These are phyloP conservation scores for Tryphoninae sp. DNA, from an alignment of 2,888 invertebrate species.

Conservation along the genomic window DNA sequence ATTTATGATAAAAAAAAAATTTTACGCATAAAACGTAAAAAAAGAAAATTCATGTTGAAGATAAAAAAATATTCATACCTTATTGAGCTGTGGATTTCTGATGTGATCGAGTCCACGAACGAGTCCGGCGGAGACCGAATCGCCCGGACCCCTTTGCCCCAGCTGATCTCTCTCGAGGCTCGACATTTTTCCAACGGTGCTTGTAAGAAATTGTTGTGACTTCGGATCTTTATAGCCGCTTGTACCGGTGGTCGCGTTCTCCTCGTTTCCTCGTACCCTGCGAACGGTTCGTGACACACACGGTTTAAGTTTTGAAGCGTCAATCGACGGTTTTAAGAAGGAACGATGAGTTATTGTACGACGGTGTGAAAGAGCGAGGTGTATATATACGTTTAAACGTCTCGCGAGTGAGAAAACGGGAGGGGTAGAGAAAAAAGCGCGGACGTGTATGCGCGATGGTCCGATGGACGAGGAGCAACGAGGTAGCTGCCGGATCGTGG, in stretches of 20 bases:
- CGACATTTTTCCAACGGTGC: slow-evolving; percentile 64
- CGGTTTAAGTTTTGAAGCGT: slow-evolving; percentile 22
- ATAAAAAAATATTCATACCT: slow-evolving; percentile 82
- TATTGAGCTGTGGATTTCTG: slow-evolving; percentile 87
- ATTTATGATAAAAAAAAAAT: too few relatives aligned
- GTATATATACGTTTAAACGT: slow-evolving; percentile 17
- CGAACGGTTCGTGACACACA: slow-evolving; percentile 23
- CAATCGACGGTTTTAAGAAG: slow-evolving; percentile 19
- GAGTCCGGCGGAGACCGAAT: slow-evolving; percentile 82
- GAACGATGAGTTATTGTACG: slow-evolving; percentile 21
- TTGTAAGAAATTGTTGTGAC: slow-evolving; percentile 17
- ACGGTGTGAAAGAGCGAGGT: background rate
- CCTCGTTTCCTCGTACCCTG: slow-evolving; percentile 59
- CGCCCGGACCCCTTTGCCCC: slow-evolving; percentile 84
- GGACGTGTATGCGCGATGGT: slow-evolving; percentile 48
- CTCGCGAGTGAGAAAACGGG: slow-evolving; percentile 1
- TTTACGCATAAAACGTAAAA: background rate
- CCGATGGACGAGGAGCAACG: background rate
- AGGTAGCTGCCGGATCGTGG: slow-evolving; percentile 41
- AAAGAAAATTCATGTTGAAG: background rate
- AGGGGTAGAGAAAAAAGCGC: slow-evolving; percentile 52
- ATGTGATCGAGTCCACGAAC: slow-evolving; percentile 87
- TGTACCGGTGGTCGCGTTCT: slow-evolving; percentile 32
- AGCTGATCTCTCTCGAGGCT: slow-evolving; percentile 84
- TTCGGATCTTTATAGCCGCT: slow-evolving; percentile 1